Evolutionary conservation across 2,113 vertebrate species (phyloP), one percentile per base, ranked within the genome.

Genomic region (Arizona elegans): DNA sequence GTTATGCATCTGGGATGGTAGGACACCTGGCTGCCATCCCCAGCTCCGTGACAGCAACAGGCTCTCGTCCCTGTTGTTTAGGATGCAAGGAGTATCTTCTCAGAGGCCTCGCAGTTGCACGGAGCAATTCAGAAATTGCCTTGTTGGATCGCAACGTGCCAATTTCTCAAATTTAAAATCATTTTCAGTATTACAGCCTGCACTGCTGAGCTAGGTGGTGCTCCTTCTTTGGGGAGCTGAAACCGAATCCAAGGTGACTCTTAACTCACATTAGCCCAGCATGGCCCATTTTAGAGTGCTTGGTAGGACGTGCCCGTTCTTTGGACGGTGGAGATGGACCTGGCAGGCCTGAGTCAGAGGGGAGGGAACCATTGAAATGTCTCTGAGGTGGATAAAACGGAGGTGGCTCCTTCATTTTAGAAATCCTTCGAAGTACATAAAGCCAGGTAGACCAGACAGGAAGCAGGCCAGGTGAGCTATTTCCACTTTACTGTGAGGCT

Each of bases 151-250:
- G 91, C 97, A 97, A 91, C 93, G 93, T 97, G 97, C 97, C 97
- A 97, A 97, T 98, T 98, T 97, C 93, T 97, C 96, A 96, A 96
- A 97, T 97, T 97, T 96, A 96, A 94, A 93, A 96, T 97, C 97
- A 97, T 97, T 97, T 98, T 90, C 97, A 96, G 94, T 96, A 97
- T 97, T 97, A 97, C 93, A 97, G 97, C 96, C 94, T 96, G 94
- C 90, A 96, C 94, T 88, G 86, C 96, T 0, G 86, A 70, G 96
- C 96, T 95, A 70, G 0, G 93, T 96, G 96, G 95, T 94, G 94
- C 90, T 96, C 43, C 97, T 96, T 96, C 97, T 97, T 96, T 95
- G 86, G 96, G 97, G 96, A 97, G 97, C 95, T 88, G 93, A 96
- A 90, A 96, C 91, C 90, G 97, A 94, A 88, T 96, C 95, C 0